Percentiles rank a stretch among this genome's conserved stretches.
phyloP scores from a whole-genome alignment of 2,113 vertebrate species.

The Phainopepla nitens region DNA sequence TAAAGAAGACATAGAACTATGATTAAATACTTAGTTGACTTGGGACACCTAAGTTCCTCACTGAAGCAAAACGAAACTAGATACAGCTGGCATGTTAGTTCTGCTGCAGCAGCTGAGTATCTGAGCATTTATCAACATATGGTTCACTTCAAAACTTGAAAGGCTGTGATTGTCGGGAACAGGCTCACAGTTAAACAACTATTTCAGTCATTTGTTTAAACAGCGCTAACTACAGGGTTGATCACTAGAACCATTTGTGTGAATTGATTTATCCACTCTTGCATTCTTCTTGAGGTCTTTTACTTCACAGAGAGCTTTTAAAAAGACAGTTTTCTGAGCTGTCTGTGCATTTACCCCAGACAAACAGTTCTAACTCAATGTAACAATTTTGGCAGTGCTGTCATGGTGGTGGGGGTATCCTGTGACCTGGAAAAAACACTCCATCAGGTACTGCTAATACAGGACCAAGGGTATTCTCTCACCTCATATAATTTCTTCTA shows the following conservation, averaged over 20 bases:
- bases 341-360: not conserved
- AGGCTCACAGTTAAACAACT: not conserved
- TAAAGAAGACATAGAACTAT: not conserved
- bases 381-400: not conserved
- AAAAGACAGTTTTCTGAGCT: not conserved
- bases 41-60: not conserved
- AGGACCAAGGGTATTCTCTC: not conserved
- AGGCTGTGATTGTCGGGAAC: not conserved
- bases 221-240: not conserved
- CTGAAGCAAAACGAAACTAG: not conserved
- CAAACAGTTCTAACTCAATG: not conserved
- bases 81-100: not conserved
- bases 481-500: not conserved
- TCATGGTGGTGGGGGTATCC: not conserved
- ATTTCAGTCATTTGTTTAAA: not conserved
- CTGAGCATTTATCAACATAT: not conserved
- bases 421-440: not conserved
- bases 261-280: not conserved
- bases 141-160: not conserved
- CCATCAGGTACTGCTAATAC: not conserved
- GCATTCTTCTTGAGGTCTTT: not conserved
- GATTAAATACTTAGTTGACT: not conserved
- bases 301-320: constrained; percentile 23
- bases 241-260: not conserved
- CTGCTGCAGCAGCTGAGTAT: not conserved